Conservation (phyloP, 1,140 invertebrate genomes). For the Panagrolaimus sp. region DNA sequence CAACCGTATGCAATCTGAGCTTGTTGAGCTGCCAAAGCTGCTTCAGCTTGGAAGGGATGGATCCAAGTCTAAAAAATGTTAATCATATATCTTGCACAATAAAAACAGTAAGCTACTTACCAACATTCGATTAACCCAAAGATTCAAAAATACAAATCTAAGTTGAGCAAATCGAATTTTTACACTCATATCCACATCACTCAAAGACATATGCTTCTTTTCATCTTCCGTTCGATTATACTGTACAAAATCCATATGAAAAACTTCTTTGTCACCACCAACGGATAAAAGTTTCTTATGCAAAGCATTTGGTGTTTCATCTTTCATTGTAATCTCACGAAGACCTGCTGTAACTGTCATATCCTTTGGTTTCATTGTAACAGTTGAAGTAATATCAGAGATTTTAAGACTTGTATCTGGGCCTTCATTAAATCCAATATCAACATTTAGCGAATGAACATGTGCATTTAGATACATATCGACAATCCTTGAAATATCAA, state of each 20-base stretch:
- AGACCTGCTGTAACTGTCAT: constrained; percentile 42
- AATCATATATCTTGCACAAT: neutral
- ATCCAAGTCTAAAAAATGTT: constrained; percentile 43
- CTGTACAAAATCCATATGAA: constrained; percentile 45
- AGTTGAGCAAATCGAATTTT: constrained; percentile 65
- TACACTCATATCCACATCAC: constrained; percentile 72
- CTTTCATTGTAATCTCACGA: constrained; percentile 43
- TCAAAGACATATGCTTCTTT: constrained; percentile 35
- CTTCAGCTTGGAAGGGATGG: constrained; percentile 66
- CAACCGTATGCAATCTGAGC: constrained; percentile 31
- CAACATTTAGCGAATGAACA: constrained; percentile 30
- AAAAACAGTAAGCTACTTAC: constrained; percentile 63
- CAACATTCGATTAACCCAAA: constrained; percentile 73
- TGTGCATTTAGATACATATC: constrained; percentile 39
- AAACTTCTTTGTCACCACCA: constrained; percentile 35
- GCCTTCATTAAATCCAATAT: constrained; percentile 40
- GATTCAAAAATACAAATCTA: constrained; percentile 65
- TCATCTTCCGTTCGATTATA: constrained; percentile 48
- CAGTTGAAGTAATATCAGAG: constrained; percentile 23
- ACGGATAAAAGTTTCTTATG: constrained; percentile 48
- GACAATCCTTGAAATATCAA: constrained; percentile 21
- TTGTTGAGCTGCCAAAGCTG: constrained; percentile 74
- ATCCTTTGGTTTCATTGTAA: constrained; percentile 42
- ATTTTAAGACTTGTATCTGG: constrained; percentile 45
- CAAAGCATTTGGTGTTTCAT: constrained; percentile 33